Evolutionary conservation across 2,888 invertebrate species (phyloP).

Genomic region (Noctua pronuba): DNA sequence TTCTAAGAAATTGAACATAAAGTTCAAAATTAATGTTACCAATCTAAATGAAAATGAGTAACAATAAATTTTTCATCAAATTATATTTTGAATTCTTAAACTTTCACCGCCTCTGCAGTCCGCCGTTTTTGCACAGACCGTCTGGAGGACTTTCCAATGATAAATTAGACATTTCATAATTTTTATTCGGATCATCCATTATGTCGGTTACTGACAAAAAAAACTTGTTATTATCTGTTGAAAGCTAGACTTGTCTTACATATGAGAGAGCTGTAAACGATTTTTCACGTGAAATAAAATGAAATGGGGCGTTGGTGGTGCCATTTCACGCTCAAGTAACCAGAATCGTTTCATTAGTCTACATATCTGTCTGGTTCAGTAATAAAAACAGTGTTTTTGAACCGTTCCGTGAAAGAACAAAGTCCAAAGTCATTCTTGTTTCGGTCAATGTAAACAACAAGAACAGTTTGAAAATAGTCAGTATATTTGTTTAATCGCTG

Average conservation of each 20-base stretch:
- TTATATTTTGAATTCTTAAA: slow-evolving; percentile 62
- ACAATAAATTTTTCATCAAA: slow-evolving; percentile 68
- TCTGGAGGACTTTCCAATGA: slow-evolving; percentile 80
- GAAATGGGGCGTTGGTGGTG: slow-evolving; percentile 36
- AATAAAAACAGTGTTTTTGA: slow-evolving; percentile 34
- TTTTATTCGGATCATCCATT: slow-evolving; percentile 69
- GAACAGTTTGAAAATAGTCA: background rate
- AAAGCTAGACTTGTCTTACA: slow-evolving; percentile 38
- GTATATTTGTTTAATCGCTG: background rate
- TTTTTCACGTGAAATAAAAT: slow-evolving; percentile 55
- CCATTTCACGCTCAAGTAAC: slow-evolving; percentile 41
- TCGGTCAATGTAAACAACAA: background rate
- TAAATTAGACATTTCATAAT: slow-evolving; percentile 76
- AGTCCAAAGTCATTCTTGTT: slow-evolving; percentile 9
- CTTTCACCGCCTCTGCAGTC: slow-evolving; percentile 67
- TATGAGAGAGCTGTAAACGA: slow-evolving; percentile 36
- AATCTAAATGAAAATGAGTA: slow-evolving; percentile 27
- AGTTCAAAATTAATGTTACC: slow-evolving; percentile 42
- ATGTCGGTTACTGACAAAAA: slow-evolving; percentile 55
- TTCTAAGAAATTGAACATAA: slow-evolving; percentile 37
- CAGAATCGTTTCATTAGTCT: slow-evolving; percentile 43
- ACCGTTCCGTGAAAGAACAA: slow-evolving; percentile 17
- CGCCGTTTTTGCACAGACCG: slow-evolving; percentile 66
- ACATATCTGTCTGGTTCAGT: slow-evolving; percentile 44
- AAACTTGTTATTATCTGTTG: slow-evolving; percentile 33